Evolutionary conservation across 1,140 invertebrate species (phyloP).

Genomic region (Chlorops oryzae): DNA sequence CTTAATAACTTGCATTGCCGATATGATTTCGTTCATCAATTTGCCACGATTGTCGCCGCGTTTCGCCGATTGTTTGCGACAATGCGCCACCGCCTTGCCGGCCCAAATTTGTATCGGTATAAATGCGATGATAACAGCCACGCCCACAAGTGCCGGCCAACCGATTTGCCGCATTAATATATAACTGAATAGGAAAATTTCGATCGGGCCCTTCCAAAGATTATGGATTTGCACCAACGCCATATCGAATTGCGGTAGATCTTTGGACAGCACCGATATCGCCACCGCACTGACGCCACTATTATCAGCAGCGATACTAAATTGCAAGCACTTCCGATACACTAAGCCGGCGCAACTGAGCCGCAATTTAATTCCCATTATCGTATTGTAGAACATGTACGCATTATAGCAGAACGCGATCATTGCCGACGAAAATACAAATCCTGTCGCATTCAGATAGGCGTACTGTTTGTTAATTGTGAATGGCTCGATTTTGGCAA

Average conservation of each 20-base stretch:
- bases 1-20: slow-evolving; percentile 68
- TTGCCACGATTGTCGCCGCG: slow-evolving; percentile 73
- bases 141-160: slow-evolving; percentile 65
- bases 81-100: slow-evolving; percentile 52
- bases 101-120: slow-evolving; percentile 75
- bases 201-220: slow-evolving; percentile 36
- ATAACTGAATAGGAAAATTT: slow-evolving; percentile 50
- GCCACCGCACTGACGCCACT: slow-evolving; percentile 72
- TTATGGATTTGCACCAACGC: slow-evolving; percentile 36
- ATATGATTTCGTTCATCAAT: slow-evolving; percentile 77
- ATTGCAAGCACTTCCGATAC: slow-evolving; percentile 54
- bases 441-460: slow-evolving; percentile 53
- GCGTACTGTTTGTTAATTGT: slow-evolving; percentile 47
- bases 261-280: slow-evolving; percentile 72
- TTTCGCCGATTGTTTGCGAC: slow-evolving; percentile 57
- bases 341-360: slow-evolving; percentile 50
- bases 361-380: slow-evolving; percentile 54
- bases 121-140: slow-evolving; percentile 66
- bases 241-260: slow-evolving; percentile 37
- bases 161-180: slow-evolving; percentile 51
- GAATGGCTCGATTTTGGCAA: slow-evolving; percentile 39
- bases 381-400: slow-evolving; percentile 59
- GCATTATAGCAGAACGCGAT: slow-evolving; percentile 62
- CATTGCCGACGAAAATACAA: slow-evolving; percentile 53
- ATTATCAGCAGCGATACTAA: slow-evolving; percentile 55